These are phyloP conservation scores for Calliopum simillimum DNA, from an alignment of 2,888 invertebrate species.

Conservation along the genomic window DNA sequence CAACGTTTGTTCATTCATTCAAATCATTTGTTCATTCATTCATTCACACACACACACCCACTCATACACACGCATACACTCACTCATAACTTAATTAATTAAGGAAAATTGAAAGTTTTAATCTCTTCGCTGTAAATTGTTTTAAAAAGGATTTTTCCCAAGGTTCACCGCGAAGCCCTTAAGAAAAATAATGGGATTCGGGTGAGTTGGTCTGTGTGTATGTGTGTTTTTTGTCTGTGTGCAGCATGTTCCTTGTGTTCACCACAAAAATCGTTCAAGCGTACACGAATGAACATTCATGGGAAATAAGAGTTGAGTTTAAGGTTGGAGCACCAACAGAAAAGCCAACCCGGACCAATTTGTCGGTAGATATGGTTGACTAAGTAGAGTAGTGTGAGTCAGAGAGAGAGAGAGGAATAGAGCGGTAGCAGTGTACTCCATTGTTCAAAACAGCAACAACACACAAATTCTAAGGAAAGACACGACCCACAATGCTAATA, in stretches of 20 bases:
- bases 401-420: too few species aligned
- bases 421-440: background rate
- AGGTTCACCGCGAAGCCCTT: slow-evolving; percentile 19
- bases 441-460: background rate
- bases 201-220: too few species aligned
- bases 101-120: slow-evolving; percentile 63
- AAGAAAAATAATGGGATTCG: slow-evolving; percentile 18
- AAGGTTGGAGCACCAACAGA: background rate
- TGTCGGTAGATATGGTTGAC: background rate
- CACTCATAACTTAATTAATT: slow-evolving; percentile 59
- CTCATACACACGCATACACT: slow-evolving; percentile 11
- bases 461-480: background rate
- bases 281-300: background rate
- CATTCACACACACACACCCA: background rate
- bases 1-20: background rate
- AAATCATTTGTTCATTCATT: too few species aligned
- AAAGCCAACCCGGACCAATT: background rate
- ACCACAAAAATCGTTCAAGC: slow-evolving; percentile 24
- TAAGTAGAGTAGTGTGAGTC: too few species aligned
- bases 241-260: background rate
- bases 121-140: slow-evolving; percentile 57
- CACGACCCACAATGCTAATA: slow-evolving; percentile 12
- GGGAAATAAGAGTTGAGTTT: background rate
- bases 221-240: background rate
- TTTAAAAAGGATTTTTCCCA: slow-evolving; percentile 48